Conservation (phyloP, 2,888 invertebrate species). For the Aporophyla nigra region DNA sequence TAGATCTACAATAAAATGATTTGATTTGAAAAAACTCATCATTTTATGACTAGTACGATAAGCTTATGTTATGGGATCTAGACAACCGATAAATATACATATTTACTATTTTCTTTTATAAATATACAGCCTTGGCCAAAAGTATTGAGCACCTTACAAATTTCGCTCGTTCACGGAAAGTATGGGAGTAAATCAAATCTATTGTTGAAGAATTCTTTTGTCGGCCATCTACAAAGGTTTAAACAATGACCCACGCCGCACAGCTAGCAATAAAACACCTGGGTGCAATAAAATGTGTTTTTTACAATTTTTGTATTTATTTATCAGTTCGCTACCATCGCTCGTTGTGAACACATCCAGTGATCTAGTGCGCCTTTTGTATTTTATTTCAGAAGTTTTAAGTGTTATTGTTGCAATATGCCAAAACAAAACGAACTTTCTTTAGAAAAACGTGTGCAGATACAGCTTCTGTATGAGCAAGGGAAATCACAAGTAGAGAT, state of each 20-base stretch:
- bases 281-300: conserved; percentile 42
- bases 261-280: conserved; percentile 45
- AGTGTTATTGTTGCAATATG: conserved; percentile 36
- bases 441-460: conserved; percentile 37
- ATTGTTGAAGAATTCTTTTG: conserved; percentile 44
- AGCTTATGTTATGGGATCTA: no score
- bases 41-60: no score
- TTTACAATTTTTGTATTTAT: conserved; percentile 33
- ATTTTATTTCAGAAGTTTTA: conserved; percentile 34
- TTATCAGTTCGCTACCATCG: conserved; percentile 40
- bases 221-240: conserved; percentile 46
- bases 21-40: no score
- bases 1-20: no score
- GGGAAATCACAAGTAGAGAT: no score
- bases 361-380: conserved; percentile 38
- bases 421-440: conserved; percentile 42
- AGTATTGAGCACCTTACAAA: conserved; percentile 3
- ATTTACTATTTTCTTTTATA: no score
- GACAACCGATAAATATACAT: no score
- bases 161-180: conserved; percentile 41
- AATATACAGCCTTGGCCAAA: conserved; percentile 4
- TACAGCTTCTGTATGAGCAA: conserved; percentile 40
- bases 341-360: conserved; percentile 40
- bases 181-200: conserved; percentile 44
- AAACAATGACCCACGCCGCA: conserved; percentile 45